Evolutionary conservation across 2,113 vertebrate species (phyloP).

Genomic region (Neotoma lepida): DNA sequence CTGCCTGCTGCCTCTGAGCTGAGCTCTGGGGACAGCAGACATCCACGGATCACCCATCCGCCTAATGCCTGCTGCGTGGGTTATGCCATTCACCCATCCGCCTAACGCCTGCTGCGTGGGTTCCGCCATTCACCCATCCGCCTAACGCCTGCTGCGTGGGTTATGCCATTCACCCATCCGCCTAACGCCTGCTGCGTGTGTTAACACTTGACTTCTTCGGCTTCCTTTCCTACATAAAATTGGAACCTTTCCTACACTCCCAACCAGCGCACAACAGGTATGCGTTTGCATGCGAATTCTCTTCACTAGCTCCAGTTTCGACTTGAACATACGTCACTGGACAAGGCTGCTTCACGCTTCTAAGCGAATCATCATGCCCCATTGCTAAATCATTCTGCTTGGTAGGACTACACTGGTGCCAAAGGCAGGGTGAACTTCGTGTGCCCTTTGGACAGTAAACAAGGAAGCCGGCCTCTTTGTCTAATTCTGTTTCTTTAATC

Average conservation of each 20-base stretch:
- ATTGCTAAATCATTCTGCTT: neutral
- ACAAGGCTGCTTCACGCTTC: neutral
- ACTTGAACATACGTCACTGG: neutral
- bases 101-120: too few species aligned
- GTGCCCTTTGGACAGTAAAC: constrained; percentile 44
- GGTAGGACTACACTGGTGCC: neutral
- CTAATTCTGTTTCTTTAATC: constrained; percentile 49
- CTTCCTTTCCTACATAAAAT: neutral
- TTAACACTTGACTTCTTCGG: neutral
- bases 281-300: neutral
- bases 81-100: too few species aligned
- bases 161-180: neutral
- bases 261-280: neutral
- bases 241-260: neutral
- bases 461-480: constrained; percentile 29
- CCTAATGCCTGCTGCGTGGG: too few species aligned
- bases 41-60: too few species aligned
- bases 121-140: too few species aligned
- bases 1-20: neutral
- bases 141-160: neutral
- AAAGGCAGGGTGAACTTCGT: constrained; percentile 40
- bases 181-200: neutral
- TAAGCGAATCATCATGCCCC: neutral
- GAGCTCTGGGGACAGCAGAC: neutral
- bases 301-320: neutral